A percentile compares a stretch with the other conserved stretches of the same genome.
These are phyloP conservation scores for Callimorpha dominula DNA, from an alignment of 2,888 invertebrate genomes.

Conservation along the genomic window DNA sequence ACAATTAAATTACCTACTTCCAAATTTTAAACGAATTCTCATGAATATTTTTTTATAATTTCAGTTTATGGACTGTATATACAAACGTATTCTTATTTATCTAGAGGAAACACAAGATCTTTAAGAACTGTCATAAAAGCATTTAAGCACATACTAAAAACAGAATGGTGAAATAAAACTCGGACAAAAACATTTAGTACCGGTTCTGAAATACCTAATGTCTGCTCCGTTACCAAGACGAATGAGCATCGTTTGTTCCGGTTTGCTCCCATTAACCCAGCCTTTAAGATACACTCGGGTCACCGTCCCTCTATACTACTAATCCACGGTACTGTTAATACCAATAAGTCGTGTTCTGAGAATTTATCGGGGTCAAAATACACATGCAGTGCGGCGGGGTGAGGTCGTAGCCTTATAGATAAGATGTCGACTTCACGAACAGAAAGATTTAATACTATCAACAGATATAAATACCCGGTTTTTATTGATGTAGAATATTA, in stretches of 20 bases:
- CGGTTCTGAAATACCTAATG: constrained; percentile 44
- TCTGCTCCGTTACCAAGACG: constrained; percentile 59
- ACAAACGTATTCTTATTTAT: neutral
- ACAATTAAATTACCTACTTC: neutral
- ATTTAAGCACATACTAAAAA: constrained; percentile 30
- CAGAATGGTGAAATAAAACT: constrained; percentile 29
- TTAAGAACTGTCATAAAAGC: constrained; percentile 29
- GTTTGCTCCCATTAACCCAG: constrained; percentile 76
- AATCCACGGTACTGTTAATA: constrained; percentile 64
- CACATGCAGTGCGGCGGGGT: constrained; percentile 18
- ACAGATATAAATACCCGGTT: neutral
- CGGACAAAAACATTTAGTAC: constrained; percentile 46
- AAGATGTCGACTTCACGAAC: neutral
- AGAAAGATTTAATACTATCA: neutral
- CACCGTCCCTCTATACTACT: constrained; percentile 61
- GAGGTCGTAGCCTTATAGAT: neutral
- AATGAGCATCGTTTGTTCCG: constrained; percentile 74
- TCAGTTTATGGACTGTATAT: neutral
- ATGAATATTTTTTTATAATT: neutral
- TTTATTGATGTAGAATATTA: neutral
- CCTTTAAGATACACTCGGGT: constrained; percentile 67
- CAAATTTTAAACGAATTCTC: neutral
- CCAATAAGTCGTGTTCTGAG: constrained; percentile 62
- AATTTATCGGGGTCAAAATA: constrained; percentile 67
- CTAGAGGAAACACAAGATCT: constrained; percentile 2